A percentile compares a stretch with the other conserved stretches of the same genome.
Evolutionary conservation across 2,888 invertebrate genomes (phyloP).

Genomic region (Linyphia triangularis): DNA sequence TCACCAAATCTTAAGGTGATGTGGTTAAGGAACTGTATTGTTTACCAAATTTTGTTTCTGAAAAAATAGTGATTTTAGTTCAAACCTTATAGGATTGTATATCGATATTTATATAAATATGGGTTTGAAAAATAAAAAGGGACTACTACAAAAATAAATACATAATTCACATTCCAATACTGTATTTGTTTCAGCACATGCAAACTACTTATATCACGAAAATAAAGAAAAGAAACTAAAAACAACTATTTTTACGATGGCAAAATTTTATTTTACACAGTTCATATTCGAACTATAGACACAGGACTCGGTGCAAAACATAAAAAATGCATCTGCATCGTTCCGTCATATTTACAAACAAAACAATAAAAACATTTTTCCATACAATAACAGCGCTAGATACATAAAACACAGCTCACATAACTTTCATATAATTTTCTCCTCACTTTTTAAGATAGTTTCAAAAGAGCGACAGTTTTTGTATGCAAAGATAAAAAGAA

Average conservation of each 20-base stretch:
- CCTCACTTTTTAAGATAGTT: conserved; percentile 18
- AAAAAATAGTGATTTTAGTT: background rate
- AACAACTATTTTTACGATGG: conserved; percentile 56
- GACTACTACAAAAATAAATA: background rate
- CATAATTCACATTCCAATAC: background rate
- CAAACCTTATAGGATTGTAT: too few species aligned
- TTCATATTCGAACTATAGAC: conserved; percentile 60
- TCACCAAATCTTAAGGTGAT: background rate
- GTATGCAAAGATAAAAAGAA: conserved; percentile 24
- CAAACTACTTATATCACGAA: conserved; percentile 47
- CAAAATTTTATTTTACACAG: conserved; percentile 74
- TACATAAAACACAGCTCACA: conserved; percentile 55
- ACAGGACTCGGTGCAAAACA: conserved; percentile 67
- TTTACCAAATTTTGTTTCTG: background rate
- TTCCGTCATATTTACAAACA: conserved; percentile 71
- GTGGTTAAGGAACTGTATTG: too few species aligned
- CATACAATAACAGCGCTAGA: conserved; percentile 64
- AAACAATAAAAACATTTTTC: conserved; percentile 71
- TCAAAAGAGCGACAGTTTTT: conserved; percentile 30
- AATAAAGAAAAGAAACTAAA: conserved; percentile 61
- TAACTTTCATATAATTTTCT: conserved; percentile 34
- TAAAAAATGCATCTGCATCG: conserved; percentile 71
- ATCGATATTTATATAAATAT: too few species aligned
- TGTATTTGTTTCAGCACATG: conserved; percentile 20
- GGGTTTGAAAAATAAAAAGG: background rate